phyloP scores from a whole-genome alignment of 2,113 vertebrate species.

The Equus przewalskii region DNA sequence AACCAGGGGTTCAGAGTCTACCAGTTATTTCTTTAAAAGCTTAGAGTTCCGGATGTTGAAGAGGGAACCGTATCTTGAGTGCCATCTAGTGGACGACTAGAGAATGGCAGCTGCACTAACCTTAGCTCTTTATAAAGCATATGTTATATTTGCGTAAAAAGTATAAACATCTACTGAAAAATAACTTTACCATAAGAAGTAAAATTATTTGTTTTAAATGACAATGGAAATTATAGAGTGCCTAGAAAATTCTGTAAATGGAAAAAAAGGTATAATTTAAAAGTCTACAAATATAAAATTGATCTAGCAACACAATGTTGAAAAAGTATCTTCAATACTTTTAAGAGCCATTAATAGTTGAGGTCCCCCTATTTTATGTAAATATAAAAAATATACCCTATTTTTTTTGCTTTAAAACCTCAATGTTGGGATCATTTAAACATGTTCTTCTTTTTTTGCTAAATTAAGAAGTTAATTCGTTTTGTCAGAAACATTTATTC shows the following conservation, averaged over 20 bases:
- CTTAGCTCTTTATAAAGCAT: neutral
- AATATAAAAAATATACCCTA: neutral
- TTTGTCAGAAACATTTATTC: neutral
- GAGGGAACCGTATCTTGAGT: conserved; percentile 69
- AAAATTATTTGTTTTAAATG: neutral
- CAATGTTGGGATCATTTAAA: neutral
- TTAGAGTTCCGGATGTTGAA: neutral
- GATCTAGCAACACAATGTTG: neutral
- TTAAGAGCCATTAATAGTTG: neutral
- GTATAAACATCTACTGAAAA: neutral
- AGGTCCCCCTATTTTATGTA: neutral
- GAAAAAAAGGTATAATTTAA: neutral
- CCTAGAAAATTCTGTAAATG: neutral
- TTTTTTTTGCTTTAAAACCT: neutral
- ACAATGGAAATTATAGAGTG: neutral
- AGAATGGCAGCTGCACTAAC: neutral
- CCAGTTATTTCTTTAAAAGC: neutral
- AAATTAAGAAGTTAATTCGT: neutral
- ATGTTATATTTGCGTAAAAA: neutral
- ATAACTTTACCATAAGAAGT: neutral
- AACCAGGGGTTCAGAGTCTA: neutral
- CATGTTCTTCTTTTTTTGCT: neutral
- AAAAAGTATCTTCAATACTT: neutral
- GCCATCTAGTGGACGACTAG: conserved; percentile 87
- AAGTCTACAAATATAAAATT: neutral